phyloP scores from a whole-genome alignment of 2,797 vertebrate genomes.

The Ctenochaetus hawaiiensis region DNA sequence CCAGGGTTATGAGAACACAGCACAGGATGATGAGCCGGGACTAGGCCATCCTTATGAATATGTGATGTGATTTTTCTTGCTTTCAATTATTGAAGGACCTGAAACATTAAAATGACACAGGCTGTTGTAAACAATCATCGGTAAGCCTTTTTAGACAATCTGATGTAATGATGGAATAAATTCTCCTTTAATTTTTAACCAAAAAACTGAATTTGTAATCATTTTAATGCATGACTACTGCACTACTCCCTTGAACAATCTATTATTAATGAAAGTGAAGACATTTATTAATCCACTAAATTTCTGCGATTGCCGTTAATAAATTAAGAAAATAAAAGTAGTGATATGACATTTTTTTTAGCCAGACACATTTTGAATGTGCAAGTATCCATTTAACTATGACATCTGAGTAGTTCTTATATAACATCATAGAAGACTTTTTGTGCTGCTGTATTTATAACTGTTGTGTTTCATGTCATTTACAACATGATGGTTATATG shows the following conservation, averaged over 20 bases:
- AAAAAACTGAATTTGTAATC: slow-evolving; percentile 50
- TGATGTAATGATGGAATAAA: slow-evolving; percentile 66
- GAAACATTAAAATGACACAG: slow-evolving; percentile 74
- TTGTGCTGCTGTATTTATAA: not conserved
- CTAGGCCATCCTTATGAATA: slow-evolving; percentile 59
- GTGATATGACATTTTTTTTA: not conserved
- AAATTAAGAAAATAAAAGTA: not conserved
- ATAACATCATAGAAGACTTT: not conserved
- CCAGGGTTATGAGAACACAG: slow-evolving; percentile 7
- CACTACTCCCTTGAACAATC: slow-evolving; percentile 37
- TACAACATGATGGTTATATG: not conserved
- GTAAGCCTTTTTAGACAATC: slow-evolving; percentile 63
- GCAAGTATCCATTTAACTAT: not conserved
- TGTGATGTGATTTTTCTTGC: slow-evolving; percentile 56
- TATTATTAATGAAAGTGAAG: slow-evolving; percentile 57
- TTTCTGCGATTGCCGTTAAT: slow-evolving; percentile 19
- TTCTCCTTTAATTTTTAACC: slow-evolving; percentile 60
- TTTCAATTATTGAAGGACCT: slow-evolving; percentile 72
- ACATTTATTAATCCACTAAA: slow-evolving; percentile 42
- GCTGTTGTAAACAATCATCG: slow-evolving; percentile 59
- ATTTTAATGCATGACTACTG: slow-evolving; percentile 57
- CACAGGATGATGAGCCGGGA: slow-evolving; percentile 38
- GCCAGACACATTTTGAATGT: not conserved
- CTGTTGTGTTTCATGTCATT: not conserved
- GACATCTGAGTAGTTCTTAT: not conserved